These are phyloP conservation scores for Diphyllodes magnificus DNA, from an alignment of 2,113 vertebrate species.

Conservation along the genomic window DNA sequence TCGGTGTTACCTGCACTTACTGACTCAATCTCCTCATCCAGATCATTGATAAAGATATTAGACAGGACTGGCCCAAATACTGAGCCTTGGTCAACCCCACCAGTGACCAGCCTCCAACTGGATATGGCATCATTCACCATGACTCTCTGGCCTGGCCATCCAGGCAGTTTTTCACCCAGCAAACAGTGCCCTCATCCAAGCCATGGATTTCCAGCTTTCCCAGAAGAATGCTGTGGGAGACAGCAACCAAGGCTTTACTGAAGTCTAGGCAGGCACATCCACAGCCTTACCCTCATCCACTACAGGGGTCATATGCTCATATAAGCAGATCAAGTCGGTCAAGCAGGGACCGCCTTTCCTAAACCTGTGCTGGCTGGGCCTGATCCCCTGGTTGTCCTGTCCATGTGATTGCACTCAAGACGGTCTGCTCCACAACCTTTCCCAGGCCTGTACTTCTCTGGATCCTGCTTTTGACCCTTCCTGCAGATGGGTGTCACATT, in stretches of 20 bases:
- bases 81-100: neutral
- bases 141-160: neutral
- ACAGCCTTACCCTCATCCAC: neutral
- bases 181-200: neutral
- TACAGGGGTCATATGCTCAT: neutral
- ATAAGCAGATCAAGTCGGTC: too few relatives aligned
- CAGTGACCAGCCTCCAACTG: neutral
- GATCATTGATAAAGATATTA: neutral
- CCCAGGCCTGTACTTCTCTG: neutral
- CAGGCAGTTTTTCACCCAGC: neutral
- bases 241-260: neutral
- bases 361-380: neutral
- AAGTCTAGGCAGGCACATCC: neutral
- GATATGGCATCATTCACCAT: neutral
- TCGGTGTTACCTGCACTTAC: neutral
- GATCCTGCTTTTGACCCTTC: fast-evolving
- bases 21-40: neutral
- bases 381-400: neutral
- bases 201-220: neutral
- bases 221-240: neutral
- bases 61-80: neutral
- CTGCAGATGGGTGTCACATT: neutral
- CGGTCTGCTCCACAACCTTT: neutral
- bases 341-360: neutral
- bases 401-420: neutral